Conservation (phyloP, 2,797 vertebrate species). For the Vultur gryphus region DNA sequence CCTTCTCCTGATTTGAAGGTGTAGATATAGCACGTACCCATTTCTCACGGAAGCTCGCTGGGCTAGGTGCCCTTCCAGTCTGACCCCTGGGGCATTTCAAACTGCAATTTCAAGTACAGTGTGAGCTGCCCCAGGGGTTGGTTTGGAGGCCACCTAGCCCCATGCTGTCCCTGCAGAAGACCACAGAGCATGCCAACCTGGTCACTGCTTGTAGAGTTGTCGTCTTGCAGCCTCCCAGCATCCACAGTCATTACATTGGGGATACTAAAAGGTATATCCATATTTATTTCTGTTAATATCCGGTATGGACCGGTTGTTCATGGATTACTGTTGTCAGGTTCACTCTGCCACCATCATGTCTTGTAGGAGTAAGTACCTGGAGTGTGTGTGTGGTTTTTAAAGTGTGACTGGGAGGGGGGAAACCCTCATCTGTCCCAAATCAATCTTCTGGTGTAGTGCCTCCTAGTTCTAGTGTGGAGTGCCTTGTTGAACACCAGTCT, state of each 20-base stretch:
- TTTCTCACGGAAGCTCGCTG: background rate
- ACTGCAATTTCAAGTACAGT: background rate
- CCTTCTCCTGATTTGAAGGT: background rate
- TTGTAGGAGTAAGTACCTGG: background rate
- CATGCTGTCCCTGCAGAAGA: background rate
- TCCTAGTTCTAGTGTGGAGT: background rate
- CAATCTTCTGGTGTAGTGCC: background rate
- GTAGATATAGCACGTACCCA: rapidly evolving
- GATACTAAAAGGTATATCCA: background rate
- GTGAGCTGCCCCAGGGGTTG: background rate
- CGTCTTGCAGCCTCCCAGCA: background rate
- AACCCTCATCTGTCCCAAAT: background rate
- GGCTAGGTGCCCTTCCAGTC: background rate
- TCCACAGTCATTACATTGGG: rapidly evolving
- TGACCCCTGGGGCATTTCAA: rapidly evolving
- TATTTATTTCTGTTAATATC: background rate
- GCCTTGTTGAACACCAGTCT: background rate
- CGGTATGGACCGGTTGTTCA: background rate
- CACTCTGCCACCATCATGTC: background rate
- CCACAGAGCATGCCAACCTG: background rate
- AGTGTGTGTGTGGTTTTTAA: background rate
- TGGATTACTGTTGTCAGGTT: background rate
- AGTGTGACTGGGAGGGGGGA: background rate
- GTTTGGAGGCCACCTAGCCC: background rate
- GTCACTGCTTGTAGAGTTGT: background rate